Evolutionary conservation across 2,888 invertebrate species (phyloP), one percentile per base, ranked within the genome.

Genomic region (Mayetiola destructor): DNA sequence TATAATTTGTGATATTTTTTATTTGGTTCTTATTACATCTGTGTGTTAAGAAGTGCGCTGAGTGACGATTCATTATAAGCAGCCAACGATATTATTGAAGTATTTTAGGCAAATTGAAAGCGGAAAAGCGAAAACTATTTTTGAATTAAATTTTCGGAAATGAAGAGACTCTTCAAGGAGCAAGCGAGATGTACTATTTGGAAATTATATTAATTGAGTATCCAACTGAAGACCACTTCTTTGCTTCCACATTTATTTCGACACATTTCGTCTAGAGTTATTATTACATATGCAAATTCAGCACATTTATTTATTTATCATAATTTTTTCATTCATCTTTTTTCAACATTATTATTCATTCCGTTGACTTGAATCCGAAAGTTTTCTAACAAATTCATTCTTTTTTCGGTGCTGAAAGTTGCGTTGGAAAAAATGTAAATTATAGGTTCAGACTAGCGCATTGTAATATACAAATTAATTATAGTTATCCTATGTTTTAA

Each of bases 1-100:
- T 48, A 48, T 48, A 48, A 48, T 48, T n/a, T n/a, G 48, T 48
- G 48, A 48, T 48, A 48, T 48, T 48, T 48, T 48, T n/a, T 48
- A 27, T 48, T 48, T 9, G 3, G 20, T 27, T n/a, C 27, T 27
- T 23, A 48, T 27, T 48, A 6, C 48, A 27, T 23, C 27, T 23
- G 23, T 48, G 6, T 21, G 21, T 21, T n/a, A n/a, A n/a, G 48
- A 48, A 48, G 48, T 48, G 48, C 27, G 48, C 48, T 48, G 48
- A 48, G 48, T 48, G 48, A 48, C 48, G 48, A 48, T 48, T 48
- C 27, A 48, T 48, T 48, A n/a, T 27, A 16, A 27, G 16, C 14
- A 27, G 27, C 9, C 48, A 48, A 27, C 23, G 27, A 48, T 48
- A 48, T 48, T 48, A 10, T 12, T 21, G 12, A 2, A 48, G 27